These are phyloP conservation scores for Etheostoma cragini DNA, from an alignment of 2,113 vertebrate genomes.

Conservation along the genomic window DNA sequence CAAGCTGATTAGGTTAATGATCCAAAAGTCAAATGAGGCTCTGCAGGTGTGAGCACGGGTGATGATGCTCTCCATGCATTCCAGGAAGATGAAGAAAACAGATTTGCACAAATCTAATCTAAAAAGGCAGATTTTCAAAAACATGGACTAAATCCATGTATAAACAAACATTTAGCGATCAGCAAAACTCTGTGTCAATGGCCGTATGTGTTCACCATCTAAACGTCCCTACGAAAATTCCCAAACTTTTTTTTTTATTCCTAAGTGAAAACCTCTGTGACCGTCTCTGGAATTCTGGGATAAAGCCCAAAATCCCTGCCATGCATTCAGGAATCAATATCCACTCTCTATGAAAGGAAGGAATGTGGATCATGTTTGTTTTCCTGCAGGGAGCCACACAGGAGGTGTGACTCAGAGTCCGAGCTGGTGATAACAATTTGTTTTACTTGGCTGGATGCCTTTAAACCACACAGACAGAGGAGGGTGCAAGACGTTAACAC, in stretches of 20 bases:
- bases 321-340: slow-evolving; percentile 58
- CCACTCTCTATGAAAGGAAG: slow-evolving; percentile 46
- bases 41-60: slow-evolving; percentile 12
- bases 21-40: slow-evolving; percentile 26
- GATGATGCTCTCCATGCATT: background rate
- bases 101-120: background rate
- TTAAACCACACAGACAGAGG: slow-evolving; percentile 40
- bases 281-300: slow-evolving; percentile 39
- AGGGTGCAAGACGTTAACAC: slow-evolving; percentile 36
- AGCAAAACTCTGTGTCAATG: slow-evolving; percentile 1
- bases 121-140: background rate
- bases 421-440: slow-evolving; percentile 52
- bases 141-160: background rate
- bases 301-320: slow-evolving; percentile 27
- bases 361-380: slow-evolving; percentile 68
- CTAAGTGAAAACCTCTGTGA: slow-evolving; percentile 19
- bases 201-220: slow-evolving; percentile 10
- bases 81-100: background rate
- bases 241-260: slow-evolving; percentile 9
- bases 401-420: slow-evolving; percentile 63
- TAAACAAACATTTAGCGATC: background rate
- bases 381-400: slow-evolving; percentile 56
- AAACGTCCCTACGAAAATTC: slow-evolving; percentile 1
- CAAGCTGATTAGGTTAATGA: slow-evolving; percentile 21
- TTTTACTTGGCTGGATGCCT: slow-evolving; percentile 67